Base-by-base conservation (phyloP, 2,797 vertebrate species). In the Lophius americanus region DNA sequence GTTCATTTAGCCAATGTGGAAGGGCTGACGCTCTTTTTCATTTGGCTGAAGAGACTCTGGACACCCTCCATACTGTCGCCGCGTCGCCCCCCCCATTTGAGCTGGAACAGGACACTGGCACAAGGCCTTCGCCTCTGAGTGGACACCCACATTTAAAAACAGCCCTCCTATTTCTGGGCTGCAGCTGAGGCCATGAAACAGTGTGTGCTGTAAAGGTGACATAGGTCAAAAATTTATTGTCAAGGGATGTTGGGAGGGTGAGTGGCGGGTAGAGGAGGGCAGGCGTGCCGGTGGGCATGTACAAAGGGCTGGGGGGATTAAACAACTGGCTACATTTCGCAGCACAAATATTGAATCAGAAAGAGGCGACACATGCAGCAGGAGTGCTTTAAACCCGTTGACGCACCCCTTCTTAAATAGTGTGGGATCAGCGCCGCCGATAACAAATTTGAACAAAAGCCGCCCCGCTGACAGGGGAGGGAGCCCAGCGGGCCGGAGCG, bases 371-470 rank as follows among this genome's bases (percentile, higher is more conserved):
- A 86, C 85, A 87, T 87, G 87, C 68, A 68, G 77, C 75, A 75
- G 73, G 64, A 70, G 75, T 67, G 70, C 81, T 87, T 89, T 82
- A 83, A 91, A 91, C 84, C 76, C 89, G 88, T 91, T 91, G 89
- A 91, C 87, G 76, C 86, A 76, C 76, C 66, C 72, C 79, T 78
- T 92, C 90, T 89, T 90, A 93, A 93, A 94, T 92, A 93, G 92
- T 91, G 83, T 72, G 70, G 89, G 90, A 90, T 91, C 89, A 91
- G 76, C 39, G 23, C 76, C n/a, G 60, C 79, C 55, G 69, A 88
- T 88, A 88, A 88, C 90, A 92, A 84, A 92, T 91, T 92, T 88
- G 82, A 77, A 88, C 84, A 87, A 91, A 93, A 90, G 87, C 83
- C 38, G 10, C 49, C 82, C 81, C 83, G 89, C 81, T 91, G 90